Conservation (phyloP, 1,140 invertebrate species). For the Theocolax elegans region DNA sequence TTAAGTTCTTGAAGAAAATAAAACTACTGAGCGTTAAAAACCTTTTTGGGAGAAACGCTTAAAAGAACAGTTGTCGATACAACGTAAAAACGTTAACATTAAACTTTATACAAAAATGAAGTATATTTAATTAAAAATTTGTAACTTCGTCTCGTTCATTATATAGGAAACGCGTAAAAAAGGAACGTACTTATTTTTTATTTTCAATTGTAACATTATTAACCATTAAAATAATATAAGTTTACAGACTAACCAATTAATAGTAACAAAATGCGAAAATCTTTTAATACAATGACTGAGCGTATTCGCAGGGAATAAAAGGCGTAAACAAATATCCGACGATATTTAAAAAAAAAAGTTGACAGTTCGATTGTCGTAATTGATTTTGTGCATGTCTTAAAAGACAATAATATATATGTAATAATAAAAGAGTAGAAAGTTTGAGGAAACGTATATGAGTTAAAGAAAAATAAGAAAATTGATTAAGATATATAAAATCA, state of each 20-base stretch:
- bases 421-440: conserved; percentile 19
- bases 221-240: conserved; percentile 34
- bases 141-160: conserved; percentile 24
- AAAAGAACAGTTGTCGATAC: conserved; percentile 22
- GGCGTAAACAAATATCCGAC: conserved; percentile 11
- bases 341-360: neutral
- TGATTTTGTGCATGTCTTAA: conserved; percentile 12
- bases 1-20: conserved; percentile 24
- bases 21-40: conserved; percentile 28
- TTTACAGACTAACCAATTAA: conserved; percentile 35
- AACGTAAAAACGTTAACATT: conserved; percentile 38
- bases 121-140: conserved; percentile 40
- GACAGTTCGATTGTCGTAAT: conserved; percentile 1
- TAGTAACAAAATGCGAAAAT: conserved; percentile 31
- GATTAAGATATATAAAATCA: conserved; percentile 14
- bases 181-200: conserved; percentile 33
- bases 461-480: conserved; percentile 8
- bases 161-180: conserved; percentile 32
- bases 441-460: conserved; percentile 1
- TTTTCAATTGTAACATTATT: conserved; percentile 35
- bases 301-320: conserved; percentile 25
- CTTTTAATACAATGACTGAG: conserved; percentile 25
- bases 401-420: conserved; percentile 30
- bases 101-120: conserved; percentile 39
- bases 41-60: conserved; percentile 23